phyloP scores from a whole-genome alignment of 2,113 vertebrate species.

The Genyomyrus donnyi region DNA sequence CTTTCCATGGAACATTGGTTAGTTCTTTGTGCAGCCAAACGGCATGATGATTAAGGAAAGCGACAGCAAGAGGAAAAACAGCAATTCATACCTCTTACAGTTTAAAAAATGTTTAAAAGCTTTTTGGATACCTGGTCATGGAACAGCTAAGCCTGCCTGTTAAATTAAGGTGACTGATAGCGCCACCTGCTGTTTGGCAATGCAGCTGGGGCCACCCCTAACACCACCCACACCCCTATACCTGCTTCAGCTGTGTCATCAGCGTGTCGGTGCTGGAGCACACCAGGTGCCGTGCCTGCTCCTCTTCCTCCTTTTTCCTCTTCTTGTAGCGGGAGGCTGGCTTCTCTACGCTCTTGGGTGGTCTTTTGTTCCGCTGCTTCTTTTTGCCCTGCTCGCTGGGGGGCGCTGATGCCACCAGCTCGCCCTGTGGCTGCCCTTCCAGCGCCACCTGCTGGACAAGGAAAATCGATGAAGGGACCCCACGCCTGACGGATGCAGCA shows the following conservation, averaged over 20 bases:
- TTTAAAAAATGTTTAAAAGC: background rate
- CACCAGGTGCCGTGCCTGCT: constrained; percentile 54
- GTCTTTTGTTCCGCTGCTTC: constrained; percentile 77
- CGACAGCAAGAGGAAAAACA: background rate
- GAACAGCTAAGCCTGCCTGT: background rate
- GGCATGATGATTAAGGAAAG: background rate
- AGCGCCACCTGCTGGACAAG: constrained; percentile 40
- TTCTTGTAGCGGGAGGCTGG: constrained; percentile 77
- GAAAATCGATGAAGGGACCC: background rate
- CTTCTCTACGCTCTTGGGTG: constrained; percentile 64
- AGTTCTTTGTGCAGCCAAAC: background rate
- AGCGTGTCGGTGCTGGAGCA: constrained; percentile 64
- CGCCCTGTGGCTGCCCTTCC: constrained; percentile 52
- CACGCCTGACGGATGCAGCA: background rate
- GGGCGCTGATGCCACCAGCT: constrained; percentile 50
- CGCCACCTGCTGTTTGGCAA: background rate
- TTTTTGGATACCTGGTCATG: background rate
- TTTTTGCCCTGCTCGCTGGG: constrained; percentile 66
- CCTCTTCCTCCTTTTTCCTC: constrained; percentile 83
- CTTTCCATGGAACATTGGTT: background rate
- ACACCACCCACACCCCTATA: constrained; percentile 25
- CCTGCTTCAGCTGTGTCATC: constrained; percentile 77
- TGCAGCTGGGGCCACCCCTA: background rate
- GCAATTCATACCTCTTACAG: background rate
- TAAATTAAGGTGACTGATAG: background rate